phyloP scores from a whole-genome alignment of 2,113 vertebrate genomes.

The Leuciscus idus region DNA sequence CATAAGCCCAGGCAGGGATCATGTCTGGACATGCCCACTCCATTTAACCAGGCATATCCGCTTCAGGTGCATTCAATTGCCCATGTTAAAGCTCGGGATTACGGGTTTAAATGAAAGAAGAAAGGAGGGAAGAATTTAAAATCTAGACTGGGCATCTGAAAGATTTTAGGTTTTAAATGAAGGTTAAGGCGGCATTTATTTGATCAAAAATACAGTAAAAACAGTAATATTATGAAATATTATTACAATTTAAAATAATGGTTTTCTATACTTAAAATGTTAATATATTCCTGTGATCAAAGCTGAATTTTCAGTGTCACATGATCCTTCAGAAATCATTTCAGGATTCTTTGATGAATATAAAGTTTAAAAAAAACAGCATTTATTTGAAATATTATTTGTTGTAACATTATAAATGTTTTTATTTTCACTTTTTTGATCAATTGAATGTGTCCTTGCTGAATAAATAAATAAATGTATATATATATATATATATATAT shows the following conservation, averaged over 20 bases:
- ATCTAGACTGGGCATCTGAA: neutral
- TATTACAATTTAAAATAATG: neutral
- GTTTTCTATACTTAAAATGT: no score
- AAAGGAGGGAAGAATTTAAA: neutral
- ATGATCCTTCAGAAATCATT: no score
- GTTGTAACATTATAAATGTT: neutral
- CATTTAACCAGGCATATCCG: slow-evolving; percentile 12
- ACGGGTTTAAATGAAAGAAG: slow-evolving; percentile 22
- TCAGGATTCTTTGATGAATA: no score
- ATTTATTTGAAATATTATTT: neutral
- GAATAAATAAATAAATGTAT: no score
- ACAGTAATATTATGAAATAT: neutral
- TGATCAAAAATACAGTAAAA: neutral
- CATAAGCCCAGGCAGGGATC: neutral
- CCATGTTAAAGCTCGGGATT: slow-evolving; percentile 36
- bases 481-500: no score
- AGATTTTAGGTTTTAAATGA: neutral
- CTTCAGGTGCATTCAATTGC: slow-evolving; percentile 14
- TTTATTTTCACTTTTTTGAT: no score
- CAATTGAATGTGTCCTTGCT: no score
- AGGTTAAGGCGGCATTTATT: neutral
- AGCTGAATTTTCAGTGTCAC: neutral
- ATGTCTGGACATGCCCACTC: slow-evolving; percentile 25
- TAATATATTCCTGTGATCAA: no score
- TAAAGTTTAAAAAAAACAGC: no score